Evolutionary conservation across 2,797 vertebrate species (phyloP).

Genomic region (Gallinago solitaria): DNA sequence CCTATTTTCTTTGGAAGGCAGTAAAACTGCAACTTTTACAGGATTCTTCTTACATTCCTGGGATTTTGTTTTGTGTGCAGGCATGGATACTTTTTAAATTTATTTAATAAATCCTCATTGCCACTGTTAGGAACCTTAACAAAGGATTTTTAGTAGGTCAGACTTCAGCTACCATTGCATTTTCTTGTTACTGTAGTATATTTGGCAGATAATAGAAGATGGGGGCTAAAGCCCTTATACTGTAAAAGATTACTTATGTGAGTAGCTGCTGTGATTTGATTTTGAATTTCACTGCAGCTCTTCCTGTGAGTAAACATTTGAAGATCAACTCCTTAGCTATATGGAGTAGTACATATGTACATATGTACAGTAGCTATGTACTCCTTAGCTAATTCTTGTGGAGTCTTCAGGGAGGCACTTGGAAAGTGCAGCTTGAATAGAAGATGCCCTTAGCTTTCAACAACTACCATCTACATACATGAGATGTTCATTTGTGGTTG

Average conservation of each 20-base stretch:
- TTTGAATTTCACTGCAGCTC: conserved; percentile 2
- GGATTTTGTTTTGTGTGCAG: conserved; percentile 15
- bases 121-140: background rate
- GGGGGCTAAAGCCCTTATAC: background rate
- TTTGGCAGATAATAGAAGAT: conserved; percentile 22
- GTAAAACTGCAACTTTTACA: background rate
- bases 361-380: too few species aligned
- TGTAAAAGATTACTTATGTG: conserved; percentile 8
- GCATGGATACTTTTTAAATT: background rate
- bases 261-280: background rate
- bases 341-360: background rate
- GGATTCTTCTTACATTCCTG: background rate
- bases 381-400: background rate
- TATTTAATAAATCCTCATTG: background rate
- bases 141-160: conserved; percentile 38
- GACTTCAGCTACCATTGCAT: background rate
- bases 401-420: background rate
- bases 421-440: conserved; percentile 31
- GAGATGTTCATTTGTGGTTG: conserved; percentile 48
- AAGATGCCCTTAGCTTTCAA: conserved; percentile 48
- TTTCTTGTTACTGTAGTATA: background rate
- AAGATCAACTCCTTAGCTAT: background rate
- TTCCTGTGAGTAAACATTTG: conserved; percentile 18
- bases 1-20: conserved; percentile 33
- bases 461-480: conserved; percentile 40